These are phyloP conservation scores for Semicossyphus pulcher DNA, from an alignment of 2,113 vertebrate species.

Conservation along the genomic window DNA sequence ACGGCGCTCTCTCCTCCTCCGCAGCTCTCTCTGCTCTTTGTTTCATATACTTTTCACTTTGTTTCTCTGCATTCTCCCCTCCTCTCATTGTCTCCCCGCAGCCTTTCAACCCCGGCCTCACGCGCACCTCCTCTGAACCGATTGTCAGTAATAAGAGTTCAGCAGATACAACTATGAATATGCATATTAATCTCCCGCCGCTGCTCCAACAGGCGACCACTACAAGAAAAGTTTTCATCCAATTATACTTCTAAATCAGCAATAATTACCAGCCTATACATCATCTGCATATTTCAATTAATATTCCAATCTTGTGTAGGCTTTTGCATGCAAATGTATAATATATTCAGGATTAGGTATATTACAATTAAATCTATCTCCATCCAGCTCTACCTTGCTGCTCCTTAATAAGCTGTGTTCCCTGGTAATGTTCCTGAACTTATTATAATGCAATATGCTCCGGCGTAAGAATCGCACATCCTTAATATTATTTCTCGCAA, in stretches of 20 bases:
- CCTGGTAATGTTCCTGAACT: conserved; percentile 82
- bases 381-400: conserved; percentile 78
- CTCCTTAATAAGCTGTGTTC: conserved; percentile 83
- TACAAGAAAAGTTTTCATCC: conserved; percentile 77
- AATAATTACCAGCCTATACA: conserved; percentile 81
- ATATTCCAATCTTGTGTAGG: conserved; percentile 83
- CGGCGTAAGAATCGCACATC: conserved; percentile 79
- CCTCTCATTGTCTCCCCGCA: conserved; percentile 47
- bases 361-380: conserved; percentile 83
- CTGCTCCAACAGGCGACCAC: conserved; percentile 89
- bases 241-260: conserved; percentile 83
- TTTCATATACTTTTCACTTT: conserved; percentile 29
- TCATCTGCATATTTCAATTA: conserved; percentile 85
- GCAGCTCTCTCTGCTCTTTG: no score
- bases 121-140: conserved; percentile 56
- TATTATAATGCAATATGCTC: conserved; percentile 86
- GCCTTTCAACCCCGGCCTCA: conserved; percentile 63
- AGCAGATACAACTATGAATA: conserved; percentile 85
- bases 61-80: conserved; percentile 25
- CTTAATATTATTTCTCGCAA: conserved; percentile 85
- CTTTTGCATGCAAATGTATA: conserved; percentile 83
- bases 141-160: conserved; percentile 88
- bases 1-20: no score
- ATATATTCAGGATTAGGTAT: conserved; percentile 87
- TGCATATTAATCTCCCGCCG: conserved; percentile 79